These are phyloP conservation scores for Rhabdomys dilectus DNA, from an alignment of 2,113 vertebrate species.

Conservation along the genomic window DNA sequence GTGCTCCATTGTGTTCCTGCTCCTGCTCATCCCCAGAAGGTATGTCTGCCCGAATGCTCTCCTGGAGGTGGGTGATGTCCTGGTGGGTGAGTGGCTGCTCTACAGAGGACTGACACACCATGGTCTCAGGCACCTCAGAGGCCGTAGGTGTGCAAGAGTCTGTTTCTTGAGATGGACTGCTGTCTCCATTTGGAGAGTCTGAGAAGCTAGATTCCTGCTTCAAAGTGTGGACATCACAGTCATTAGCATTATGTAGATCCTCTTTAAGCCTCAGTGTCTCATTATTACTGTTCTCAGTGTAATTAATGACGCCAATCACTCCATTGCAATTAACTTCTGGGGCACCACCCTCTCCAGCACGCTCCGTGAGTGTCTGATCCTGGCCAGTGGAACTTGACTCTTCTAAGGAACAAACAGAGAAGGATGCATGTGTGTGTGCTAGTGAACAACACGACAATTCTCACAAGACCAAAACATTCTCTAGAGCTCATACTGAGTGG, in stretches of 20 bases:
- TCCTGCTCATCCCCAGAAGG: slow-evolving; percentile 88
- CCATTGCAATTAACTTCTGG: slow-evolving; percentile 93
- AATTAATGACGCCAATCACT: slow-evolving; percentile 79
- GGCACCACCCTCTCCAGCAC: slow-evolving; percentile 70
- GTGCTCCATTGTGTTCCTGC: slow-evolving; percentile 83
- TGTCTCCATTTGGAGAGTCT: slow-evolving; percentile 80
- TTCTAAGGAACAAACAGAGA: slow-evolving; percentile 82
- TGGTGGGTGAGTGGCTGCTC: slow-evolving; percentile 72
- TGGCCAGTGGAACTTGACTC: slow-evolving; percentile 68
- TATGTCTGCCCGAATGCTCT: slow-evolving; percentile 85
- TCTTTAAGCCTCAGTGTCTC: slow-evolving; percentile 86
- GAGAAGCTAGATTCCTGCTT: slow-evolving; percentile 78
- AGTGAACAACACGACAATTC: not conserved
- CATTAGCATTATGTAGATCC: slow-evolving; percentile 92
- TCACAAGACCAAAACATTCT: slow-evolving; percentile 46
- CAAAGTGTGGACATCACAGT: slow-evolving; percentile 77
- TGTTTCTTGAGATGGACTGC: slow-evolving; percentile 80
- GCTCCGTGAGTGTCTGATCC: slow-evolving; percentile 81
- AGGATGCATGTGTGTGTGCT: slow-evolving; percentile 32
- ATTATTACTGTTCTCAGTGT: slow-evolving; percentile 79
- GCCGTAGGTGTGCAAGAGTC: slow-evolving; percentile 81
- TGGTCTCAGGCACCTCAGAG: slow-evolving; percentile 77
- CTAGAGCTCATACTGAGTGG: slow-evolving; percentile 40
- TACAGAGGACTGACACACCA: slow-evolving; percentile 81
- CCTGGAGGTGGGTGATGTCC: slow-evolving; percentile 86